Base-by-base conservation (phyloP, 1,140 invertebrate genomes). In the Heliothis virescens region DNA sequence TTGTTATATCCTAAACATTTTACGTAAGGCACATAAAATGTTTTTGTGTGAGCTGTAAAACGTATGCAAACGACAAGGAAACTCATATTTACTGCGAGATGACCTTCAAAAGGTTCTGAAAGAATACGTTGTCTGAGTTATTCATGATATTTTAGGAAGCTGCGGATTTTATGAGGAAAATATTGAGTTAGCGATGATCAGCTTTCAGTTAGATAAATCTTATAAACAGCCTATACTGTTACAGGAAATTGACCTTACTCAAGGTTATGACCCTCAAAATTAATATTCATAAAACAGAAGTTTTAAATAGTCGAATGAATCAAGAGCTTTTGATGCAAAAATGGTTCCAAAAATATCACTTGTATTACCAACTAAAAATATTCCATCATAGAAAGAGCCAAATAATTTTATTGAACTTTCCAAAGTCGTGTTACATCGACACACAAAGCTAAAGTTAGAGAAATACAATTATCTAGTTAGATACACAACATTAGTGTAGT, bases 111-210 rank as follows among this genome's bases (percentile, higher is more conserved):
- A 48, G 41, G 41, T 18, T 41, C 48, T 67, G 48, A 67, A 48
- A 67, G 63, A 67, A 67, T 67, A 41, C 63, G 63, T 13, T 21
- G 0, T 9, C 41, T 2, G 63, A 67, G 63, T 67, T 67, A 21
- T 67, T 67, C 48, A 67, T 48, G 48, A 67, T 67, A n/a, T 67
- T 41, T 67, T 67, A 67, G 63, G 41, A 67, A 67, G 41, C 41
- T 67, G 47, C 48, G 41, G 9, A 67, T 67, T 67, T 67, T 67
- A 13, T 16, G 48, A 41, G 34, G 63, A 18, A 67, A 67, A 21
- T 67, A 67, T 48, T 67, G 34, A 41, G 34, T 67, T 67, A 5
- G 41, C 9, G 7, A 16, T n/a, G 34, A 47, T 63, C 34, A 7
- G 13, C n/a, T 47, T 65, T n/a, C 9, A 29, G 13, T 41, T 9